A percentile compares a stretch with the other conserved stretches of the same genome.
These are phyloP conservation scores for Andrena minutula DNA, from an alignment of 2,888 invertebrate species.

Conservation along the genomic window DNA sequence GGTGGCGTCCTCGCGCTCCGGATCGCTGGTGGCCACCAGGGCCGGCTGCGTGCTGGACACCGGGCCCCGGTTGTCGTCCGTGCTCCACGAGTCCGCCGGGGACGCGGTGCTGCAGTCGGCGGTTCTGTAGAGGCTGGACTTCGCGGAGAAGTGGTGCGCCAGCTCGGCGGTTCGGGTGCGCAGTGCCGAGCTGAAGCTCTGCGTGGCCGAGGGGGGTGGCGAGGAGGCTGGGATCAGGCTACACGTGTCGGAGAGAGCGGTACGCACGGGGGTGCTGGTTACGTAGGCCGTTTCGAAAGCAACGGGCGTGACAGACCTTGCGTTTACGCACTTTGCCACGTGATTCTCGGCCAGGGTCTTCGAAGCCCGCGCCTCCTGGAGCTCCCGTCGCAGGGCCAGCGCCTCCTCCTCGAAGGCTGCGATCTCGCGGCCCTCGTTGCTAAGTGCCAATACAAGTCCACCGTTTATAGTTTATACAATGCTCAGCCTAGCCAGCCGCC, in stretches of 20 bases:
- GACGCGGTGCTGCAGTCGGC: constrained; percentile 31
- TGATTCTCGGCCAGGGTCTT: constrained; percentile 79
- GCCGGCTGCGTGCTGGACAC: neutral
- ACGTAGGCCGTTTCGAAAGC: constrained; percentile 77
- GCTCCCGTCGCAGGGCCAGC: constrained; percentile 81
- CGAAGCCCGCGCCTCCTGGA: constrained; percentile 82
- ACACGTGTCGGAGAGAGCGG: constrained; percentile 71
- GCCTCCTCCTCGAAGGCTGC: constrained; percentile 83
- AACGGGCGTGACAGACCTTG: constrained; percentile 75
- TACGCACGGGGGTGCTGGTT: constrained; percentile 83
- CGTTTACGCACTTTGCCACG: constrained; percentile 83
- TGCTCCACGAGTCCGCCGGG: constrained; percentile 5
- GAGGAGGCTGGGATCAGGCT: constrained; percentile 53
- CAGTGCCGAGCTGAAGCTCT: constrained; percentile 28
- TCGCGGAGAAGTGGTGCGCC: constrained; percentile 35
- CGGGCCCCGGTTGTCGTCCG: constrained; percentile 3
- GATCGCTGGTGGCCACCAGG: neutral
- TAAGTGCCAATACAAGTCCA: constrained; percentile 70
- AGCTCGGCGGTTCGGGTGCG: constrained; percentile 53
- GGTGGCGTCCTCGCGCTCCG: constrained; percentile 5
- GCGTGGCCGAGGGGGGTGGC: constrained; percentile 16
- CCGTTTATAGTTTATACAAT: constrained; percentile 46
- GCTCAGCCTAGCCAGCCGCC: neutral
- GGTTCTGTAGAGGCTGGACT: constrained; percentile 27
- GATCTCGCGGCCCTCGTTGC: constrained; percentile 82